Evolutionary conservation across 2,888 invertebrate species (phyloP), one percentile per base, ranked within the genome.

Genomic region (Cerceris ruficornis): DNA sequence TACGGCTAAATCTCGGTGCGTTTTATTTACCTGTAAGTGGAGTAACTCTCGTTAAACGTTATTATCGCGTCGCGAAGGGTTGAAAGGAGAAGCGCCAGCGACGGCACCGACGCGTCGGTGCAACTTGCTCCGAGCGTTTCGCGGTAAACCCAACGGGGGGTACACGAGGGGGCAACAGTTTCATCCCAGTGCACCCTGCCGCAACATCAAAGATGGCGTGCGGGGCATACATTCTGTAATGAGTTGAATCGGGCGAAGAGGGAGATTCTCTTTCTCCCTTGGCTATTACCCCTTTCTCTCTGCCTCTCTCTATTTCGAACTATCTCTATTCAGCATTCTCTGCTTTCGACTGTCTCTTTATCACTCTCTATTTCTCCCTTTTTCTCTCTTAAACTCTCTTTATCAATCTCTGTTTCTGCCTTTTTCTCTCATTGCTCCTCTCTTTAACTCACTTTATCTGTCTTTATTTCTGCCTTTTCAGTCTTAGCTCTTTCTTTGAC

Each of bases 201-300:
- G 82, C 85, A 85, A 91, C 89, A 89, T 91, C 91, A 91, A 91
- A 91, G 90, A 91, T 90, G 87, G 82, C 87, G 87, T 58, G 85
- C 74, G 73, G 57, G 69, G 75, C 79, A 82, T 87, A 89, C 88
- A 85, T 89, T 89, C 89, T 91, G 89, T 91, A 91, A 92, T 91
- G 91, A 92, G 90, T 90, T 90, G 90, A 90, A 91, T 88, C 89
- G 88, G 80, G 82, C 72, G 82, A 85, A 85, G 79, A 84, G 86
- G 66, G 73, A 57, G 68, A 60, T 14, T 9, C 46, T 60, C 62
- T 52, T 8, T 6, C 39, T n/a, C 39, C 50, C 66, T 46, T 49
- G 28, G 28, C 54, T 17, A 64, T 9, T 39, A 68, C 50, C 46
- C 49, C n/a, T 43, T n/a, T 49, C 43, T 50, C 58, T n/a, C 11